A percentile compares a stretch with the other conserved stretches of the same genome.
phyloP scores from a whole-genome alignment of 1,140 invertebrate species.

The Penaeus indicus region DNA sequence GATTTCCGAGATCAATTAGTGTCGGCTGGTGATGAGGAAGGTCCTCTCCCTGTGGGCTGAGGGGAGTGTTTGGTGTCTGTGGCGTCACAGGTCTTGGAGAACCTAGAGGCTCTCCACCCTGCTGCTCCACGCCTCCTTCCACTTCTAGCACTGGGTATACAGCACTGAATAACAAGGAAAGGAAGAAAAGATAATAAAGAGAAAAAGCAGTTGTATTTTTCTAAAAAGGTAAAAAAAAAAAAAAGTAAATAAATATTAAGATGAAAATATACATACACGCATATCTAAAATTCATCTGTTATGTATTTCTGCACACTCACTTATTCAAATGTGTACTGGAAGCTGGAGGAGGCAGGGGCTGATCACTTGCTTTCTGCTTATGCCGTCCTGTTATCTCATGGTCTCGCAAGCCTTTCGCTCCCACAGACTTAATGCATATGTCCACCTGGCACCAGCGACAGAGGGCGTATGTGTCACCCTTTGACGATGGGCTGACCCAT shows the following conservation, averaged over 20 bases:
- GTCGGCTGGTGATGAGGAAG: constrained; percentile 16
- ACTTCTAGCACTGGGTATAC: constrained; percentile 56
- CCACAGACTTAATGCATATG: constrained; percentile 63
- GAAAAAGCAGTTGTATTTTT: background rate
- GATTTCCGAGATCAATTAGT: constrained; percentile 38
- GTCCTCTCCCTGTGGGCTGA: constrained; percentile 36
- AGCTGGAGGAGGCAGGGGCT: constrained; percentile 10
- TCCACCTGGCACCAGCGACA: constrained; percentile 59
- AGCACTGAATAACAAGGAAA: constrained; percentile 4
- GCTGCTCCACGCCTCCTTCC: constrained; percentile 41
- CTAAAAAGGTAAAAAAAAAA: background rate
- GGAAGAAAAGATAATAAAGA: background rate
- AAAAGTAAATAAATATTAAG: too few species aligned
- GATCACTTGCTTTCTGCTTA: constrained; percentile 54
- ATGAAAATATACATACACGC: too few species aligned
- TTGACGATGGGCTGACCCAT: constrained; percentile 56
- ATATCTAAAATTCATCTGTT: too few species aligned
- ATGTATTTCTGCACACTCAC: too few species aligned
- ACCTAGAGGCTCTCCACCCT: background rate
- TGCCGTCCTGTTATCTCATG: constrained; percentile 63
- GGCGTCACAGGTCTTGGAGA: constrained; percentile 47
- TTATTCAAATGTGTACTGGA: background rate
- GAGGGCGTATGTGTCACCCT: constrained; percentile 55
- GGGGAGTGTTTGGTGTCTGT: constrained; percentile 54
- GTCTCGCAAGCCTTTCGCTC: constrained; percentile 57